phyloP scores from a whole-genome alignment of 1,140 invertebrate species.

The Heliothis virescens region DNA sequence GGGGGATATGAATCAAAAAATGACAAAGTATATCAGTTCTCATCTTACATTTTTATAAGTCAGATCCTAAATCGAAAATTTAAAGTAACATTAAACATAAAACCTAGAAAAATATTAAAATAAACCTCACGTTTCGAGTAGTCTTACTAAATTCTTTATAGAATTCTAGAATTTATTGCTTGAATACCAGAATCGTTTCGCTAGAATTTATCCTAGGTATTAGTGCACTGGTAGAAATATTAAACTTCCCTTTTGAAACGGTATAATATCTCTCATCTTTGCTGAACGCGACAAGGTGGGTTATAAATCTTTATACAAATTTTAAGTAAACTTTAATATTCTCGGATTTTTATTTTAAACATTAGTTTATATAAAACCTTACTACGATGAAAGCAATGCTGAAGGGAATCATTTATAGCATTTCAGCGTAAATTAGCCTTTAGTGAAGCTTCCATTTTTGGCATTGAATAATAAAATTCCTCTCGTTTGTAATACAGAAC shows the following conservation, averaged over 20 bases:
- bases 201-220: slow-evolving; percentile 36
- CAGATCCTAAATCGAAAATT: no score
- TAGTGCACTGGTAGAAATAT: slow-evolving; percentile 27
- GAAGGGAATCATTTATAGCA: no score
- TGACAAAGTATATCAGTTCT: no score
- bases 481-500: background rate
- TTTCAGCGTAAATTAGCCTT: no score
- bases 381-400: background rate
- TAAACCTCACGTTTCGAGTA: slow-evolving; percentile 18
- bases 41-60: no score
- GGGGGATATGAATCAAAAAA: no score
- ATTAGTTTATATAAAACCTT: background rate
- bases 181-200: slow-evolving; percentile 17
- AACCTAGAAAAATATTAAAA: background rate
- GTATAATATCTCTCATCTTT: slow-evolving; percentile 27
- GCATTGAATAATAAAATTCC: background rate
- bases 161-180: slow-evolving; percentile 29
- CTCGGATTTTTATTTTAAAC: background rate
- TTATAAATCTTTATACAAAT: slow-evolving; percentile 21
- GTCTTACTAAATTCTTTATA: slow-evolving; percentile 19
- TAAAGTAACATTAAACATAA: background rate
- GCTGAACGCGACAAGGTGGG: slow-evolving; percentile 2
- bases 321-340: slow-evolving; percentile 15
- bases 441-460: no score
- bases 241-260: slow-evolving; percentile 17